Evolutionary conservation across 2,797 vertebrate genomes (phyloP).

Genomic region (Meda fulgida): DNA sequence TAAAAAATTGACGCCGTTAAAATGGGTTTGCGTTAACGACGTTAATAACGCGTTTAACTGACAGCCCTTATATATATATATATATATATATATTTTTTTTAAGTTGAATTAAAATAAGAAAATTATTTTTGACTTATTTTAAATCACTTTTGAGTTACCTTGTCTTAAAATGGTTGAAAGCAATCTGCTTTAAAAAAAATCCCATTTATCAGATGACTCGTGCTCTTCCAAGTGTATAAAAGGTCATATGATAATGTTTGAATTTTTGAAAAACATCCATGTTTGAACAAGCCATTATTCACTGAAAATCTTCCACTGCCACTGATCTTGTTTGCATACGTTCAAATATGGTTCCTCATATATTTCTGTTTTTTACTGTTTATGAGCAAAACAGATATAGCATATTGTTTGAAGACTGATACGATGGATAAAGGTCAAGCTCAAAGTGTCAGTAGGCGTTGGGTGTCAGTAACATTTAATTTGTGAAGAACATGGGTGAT

Average conservation of each 20-base stretch:
- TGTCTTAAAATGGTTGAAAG: not conserved
- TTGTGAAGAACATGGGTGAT: not conserved
- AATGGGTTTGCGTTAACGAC: no score
- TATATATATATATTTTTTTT: no score
- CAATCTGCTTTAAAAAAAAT: not conserved
- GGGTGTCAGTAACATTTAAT: no score
- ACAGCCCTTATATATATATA: no score
- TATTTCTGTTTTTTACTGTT: no score
- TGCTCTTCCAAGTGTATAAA: accelerated
- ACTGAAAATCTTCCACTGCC: not conserved
- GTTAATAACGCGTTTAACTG: no score
- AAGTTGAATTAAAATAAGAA: no score
- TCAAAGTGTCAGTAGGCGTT: not conserved
- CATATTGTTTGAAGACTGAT: not conserved
- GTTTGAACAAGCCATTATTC: not conserved
- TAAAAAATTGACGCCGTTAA: no score
- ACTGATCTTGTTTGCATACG: not conserved
- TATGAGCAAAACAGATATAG: not conserved
- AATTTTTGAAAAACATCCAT: not conserved
- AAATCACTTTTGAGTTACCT: not conserved
- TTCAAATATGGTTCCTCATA: not conserved
- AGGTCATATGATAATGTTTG: not conserved
- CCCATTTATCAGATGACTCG: not conserved
- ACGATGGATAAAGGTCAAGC: not conserved
- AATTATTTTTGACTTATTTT: not conserved